Evolutionary conservation across 35 echinoderm and acorn worm genomes (phyloP).

Genomic region (Hemicentrotus pulcherrimus): DNA sequence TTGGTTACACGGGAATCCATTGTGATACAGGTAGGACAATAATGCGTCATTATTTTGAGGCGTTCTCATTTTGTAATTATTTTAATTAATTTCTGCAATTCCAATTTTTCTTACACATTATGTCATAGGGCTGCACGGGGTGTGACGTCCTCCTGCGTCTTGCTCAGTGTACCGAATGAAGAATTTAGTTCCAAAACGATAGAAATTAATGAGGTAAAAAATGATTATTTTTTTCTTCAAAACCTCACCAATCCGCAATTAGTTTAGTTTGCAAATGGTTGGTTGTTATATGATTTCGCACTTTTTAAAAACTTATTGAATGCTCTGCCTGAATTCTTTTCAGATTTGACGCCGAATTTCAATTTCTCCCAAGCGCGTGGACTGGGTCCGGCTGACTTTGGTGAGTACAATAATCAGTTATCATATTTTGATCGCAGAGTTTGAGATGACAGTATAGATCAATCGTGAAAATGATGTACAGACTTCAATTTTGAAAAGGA

Average conservation of each 20-base stretch:
- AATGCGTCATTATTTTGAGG: neutral
- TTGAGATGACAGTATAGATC: no score
- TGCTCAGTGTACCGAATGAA: neutral
- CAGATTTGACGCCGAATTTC: conserved; percentile 49
- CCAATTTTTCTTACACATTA: no score
- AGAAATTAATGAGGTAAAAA: neutral
- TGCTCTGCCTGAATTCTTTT: neutral
- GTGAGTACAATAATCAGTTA: neutral
- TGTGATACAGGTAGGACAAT: conserved; percentile 42
- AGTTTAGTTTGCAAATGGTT: neutral
- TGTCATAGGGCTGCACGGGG: no score
- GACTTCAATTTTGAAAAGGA: no score
- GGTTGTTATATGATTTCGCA: neutral
- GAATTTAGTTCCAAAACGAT: neutral
- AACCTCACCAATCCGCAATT: neutral
- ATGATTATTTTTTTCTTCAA: neutral
- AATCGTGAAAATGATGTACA: no score
- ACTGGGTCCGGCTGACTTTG: neutral
- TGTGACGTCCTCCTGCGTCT: no score
- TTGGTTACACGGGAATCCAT: conserved; percentile 46
- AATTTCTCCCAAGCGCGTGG: conserved; percentile 8
- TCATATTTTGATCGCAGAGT: neutral
- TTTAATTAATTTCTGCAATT: no score
- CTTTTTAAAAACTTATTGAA: neutral
- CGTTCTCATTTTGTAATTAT: neutral